These are phyloP conservation scores for Rapana venosa DNA, from an alignment of 2,888 invertebrate genomes.

Conservation along the genomic window DNA sequence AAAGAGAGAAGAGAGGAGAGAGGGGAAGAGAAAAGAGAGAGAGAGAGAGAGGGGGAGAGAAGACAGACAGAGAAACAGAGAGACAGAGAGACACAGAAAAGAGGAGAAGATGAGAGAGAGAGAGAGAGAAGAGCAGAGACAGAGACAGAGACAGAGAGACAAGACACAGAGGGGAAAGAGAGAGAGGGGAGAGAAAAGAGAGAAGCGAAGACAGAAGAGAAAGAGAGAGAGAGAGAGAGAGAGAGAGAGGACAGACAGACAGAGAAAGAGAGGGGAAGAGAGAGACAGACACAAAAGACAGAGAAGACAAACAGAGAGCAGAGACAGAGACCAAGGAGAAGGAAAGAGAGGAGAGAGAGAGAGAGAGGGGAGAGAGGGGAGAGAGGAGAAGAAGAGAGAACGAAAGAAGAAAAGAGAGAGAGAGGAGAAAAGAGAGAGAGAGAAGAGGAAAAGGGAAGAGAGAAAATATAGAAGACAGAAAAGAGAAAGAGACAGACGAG, in stretches of 20 bases:
- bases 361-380: background rate
- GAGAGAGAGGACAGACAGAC: background rate
- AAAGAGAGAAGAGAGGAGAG: background rate
- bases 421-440: background rate
- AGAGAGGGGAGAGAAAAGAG: background rate
- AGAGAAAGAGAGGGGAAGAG: no score
- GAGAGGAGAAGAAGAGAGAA: background rate
- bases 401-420: background rate
- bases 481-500: background rate
- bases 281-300: background rate
- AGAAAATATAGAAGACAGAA: background rate
- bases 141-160: background rate
- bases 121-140: background rate
- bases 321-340: background rate
- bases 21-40: no score
- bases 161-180: background rate
- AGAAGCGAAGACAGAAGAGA: background rate
- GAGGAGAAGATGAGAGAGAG: background rate
- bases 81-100: background rate
- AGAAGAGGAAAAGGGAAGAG: background rate
- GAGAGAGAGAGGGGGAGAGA: background rate
- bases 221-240: background rate
- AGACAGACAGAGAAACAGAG: background rate
- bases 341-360: background rate
- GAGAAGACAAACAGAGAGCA: background rate